phyloP scores from a whole-genome alignment of 2,797 vertebrate genomes.

The Rhinichthys osculus region DNA sequence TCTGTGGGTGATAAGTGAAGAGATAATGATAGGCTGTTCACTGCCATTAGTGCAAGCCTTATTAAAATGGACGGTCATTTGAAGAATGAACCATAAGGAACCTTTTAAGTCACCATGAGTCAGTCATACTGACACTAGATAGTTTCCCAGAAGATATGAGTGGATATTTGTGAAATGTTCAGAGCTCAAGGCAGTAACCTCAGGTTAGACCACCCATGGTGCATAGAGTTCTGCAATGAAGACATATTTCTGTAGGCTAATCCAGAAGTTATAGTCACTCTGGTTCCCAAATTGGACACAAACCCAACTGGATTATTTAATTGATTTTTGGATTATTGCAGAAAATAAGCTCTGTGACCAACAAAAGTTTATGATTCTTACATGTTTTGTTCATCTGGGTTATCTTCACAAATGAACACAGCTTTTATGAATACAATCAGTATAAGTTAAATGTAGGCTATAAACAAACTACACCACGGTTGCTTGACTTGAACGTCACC shows the following conservation, averaged over 20 bases:
- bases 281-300: no score
- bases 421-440: neutral
- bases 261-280: neutral
- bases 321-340: neutral
- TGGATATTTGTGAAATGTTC: neutral
- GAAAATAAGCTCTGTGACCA: neutral
- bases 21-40: slow-evolving; percentile 67
- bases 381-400: neutral
- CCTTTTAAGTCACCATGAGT: slow-evolving; percentile 56
- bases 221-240: neutral
- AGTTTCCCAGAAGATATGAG: neutral
- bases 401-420: neutral
- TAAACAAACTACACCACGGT: neutral
- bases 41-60: slow-evolving; percentile 64
- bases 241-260: neutral
- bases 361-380: neutral
- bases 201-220: neutral
- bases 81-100: slow-evolving; percentile 73
- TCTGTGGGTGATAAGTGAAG: slow-evolving; percentile 73
- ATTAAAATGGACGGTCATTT: slow-evolving; percentile 72
- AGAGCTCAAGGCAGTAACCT: neutral
- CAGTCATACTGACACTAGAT: neutral
- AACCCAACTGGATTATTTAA: neutral
- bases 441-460: neutral
- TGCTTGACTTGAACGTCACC: neutral